These are phyloP conservation scores for Nomada ferruginata DNA, from an alignment of 2,888 invertebrate species.

Conservation along the genomic window DNA sequence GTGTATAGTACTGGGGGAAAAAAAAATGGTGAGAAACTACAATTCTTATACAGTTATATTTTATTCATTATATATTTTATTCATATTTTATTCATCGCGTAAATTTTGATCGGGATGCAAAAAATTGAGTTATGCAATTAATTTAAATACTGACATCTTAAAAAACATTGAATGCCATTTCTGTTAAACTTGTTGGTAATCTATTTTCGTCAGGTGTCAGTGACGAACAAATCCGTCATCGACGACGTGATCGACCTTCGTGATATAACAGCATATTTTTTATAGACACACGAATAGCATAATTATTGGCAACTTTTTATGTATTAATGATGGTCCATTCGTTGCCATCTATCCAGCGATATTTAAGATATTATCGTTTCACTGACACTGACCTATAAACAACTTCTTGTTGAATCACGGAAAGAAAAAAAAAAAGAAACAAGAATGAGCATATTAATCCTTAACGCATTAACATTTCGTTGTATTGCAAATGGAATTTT, in stretches of 20 bases:
- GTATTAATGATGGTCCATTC: not conserved
- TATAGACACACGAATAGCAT: slow-evolving; percentile 13
- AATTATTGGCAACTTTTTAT: not conserved
- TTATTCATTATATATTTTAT: too few species aligned
- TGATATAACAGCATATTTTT: not conserved
- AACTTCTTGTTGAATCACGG: not conserved
- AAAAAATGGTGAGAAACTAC: too few species aligned
- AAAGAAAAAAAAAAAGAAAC: not conserved
- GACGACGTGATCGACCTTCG: slow-evolving; percentile 4
- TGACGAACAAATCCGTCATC: not conserved
- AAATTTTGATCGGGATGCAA: too few species aligned
- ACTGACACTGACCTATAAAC: too few species aligned
- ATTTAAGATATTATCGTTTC: not conserved
- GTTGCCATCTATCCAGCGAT: not conserved
- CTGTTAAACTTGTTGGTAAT: too few species aligned
- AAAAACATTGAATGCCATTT: not conserved
- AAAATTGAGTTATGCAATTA: too few species aligned
- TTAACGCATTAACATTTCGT: not conserved
- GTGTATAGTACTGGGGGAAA: too few species aligned
- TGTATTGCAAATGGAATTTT: not conserved
- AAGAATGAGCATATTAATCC: not conserved
- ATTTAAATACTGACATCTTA: not conserved
- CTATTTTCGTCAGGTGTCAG: not conserved
- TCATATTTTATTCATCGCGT: too few species aligned
- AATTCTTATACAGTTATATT: too few species aligned